Evolutionary conservation across 2,113 vertebrate species (phyloP).

Genomic region (Tursiops truncatus): DNA sequence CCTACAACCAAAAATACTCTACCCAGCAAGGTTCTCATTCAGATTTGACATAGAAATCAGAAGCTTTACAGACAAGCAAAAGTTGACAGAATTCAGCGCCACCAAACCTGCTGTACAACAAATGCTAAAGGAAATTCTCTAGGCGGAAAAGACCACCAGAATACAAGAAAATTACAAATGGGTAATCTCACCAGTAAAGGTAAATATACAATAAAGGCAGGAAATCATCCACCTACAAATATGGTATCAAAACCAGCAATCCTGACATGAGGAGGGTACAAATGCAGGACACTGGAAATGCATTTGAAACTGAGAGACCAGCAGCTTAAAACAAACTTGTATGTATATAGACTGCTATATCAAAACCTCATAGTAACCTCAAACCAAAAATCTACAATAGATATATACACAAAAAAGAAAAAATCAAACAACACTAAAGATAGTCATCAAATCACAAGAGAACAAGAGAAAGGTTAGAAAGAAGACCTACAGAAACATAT

Average conservation of each 20-base stretch:
- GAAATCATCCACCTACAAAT: background rate
- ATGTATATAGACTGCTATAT: background rate
- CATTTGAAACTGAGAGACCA: background rate
- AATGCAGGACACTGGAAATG: background rate
- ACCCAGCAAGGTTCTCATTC: background rate
- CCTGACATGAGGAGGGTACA: background rate
- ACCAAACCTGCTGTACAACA: background rate
- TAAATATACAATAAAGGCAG: background rate
- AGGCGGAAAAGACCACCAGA: background rate
- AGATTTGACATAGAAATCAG: background rate
- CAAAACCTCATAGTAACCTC: background rate
- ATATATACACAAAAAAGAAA: background rate
- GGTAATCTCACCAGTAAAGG: background rate
- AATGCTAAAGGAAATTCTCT: background rate
- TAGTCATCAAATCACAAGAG: background rate
- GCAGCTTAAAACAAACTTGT: background rate
- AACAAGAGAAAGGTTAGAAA: background rate
- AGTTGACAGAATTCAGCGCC: background rate
- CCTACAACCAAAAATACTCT: background rate
- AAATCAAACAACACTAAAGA: background rate
- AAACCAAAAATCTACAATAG: background rate
- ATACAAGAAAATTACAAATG: background rate
- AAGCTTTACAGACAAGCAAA: background rate
- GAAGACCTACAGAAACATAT: background rate
- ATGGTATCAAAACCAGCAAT: too few relatives aligned